Evolutionary conservation across 2,113 vertebrate species (phyloP), one percentile per base, ranked within the genome.

Genomic region (Lasiurus borealis): DNA sequence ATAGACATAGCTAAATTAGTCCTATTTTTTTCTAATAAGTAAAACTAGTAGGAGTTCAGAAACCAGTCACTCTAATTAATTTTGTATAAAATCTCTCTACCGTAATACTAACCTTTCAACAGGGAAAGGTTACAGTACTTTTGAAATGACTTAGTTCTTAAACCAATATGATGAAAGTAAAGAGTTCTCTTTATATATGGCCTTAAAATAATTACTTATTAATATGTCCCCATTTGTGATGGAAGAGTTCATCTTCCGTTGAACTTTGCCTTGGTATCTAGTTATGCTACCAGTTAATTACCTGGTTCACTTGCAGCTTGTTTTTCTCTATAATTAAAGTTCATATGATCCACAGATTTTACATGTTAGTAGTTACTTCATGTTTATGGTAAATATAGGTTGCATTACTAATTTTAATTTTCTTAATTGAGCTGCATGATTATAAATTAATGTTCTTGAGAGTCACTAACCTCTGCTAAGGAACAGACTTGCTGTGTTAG

Each of bases 141-240:
- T 75, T 68, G 71, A 92, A 81, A 85, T 76, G 64, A 48, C 16
- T 66, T 85, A 52, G 81, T 95, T 92, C 16, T 88, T 72, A 69
- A 82, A 19, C 11, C 29, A 23, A 0, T n/a, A 34, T 62, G 8
- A 73, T 84, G 3, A 78, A 83, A 77, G 36, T 64, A 50, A 23
- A 80, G n/a, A 6, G 11, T 72, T 95, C 19, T 85, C 5, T 71
- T 90, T 76, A 19, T 13, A 73, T 8, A 2, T 40, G 4, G 6
- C 72, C 78, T 68, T 90, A 62, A 84, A 88, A 77, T 11, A 84
- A 48, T 52, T 81, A 27, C 21, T 85, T 90, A 68, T 73, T 87
- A 66, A 77, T n/a, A 36, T 73, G 4, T 46, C 71, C 80, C 19
- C 59, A n/a, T 86, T 57, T 84, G 29, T 50, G 36, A 62, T 57